Evolutionary conservation across 2,888 invertebrate genomes (phyloP).

Genomic region (Tillus elongatus): DNA sequence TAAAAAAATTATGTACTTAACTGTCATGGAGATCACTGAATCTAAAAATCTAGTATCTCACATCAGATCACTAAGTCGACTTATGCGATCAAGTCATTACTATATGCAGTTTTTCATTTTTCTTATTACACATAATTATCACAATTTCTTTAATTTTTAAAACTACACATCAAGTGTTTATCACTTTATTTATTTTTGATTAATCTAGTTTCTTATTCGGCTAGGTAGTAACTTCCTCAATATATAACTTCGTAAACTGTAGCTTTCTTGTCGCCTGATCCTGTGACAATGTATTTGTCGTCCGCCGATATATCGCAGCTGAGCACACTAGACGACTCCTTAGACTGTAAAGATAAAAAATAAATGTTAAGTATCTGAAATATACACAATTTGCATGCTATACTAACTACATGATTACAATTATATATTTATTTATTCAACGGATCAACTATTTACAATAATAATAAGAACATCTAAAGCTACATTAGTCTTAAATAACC

Average conservation of each 20-base stretch:
- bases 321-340: conserved; percentile 94
- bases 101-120: conserved; percentile 20
- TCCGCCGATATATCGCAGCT: conserved; percentile 97
- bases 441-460: too few species aligned
- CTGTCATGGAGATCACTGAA: conserved; percentile 40
- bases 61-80: conserved; percentile 32
- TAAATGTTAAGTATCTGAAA: neutral
- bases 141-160: conserved; percentile 30
- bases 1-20: too few species aligned
- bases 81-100: too few species aligned
- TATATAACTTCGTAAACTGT: conserved; percentile 95
- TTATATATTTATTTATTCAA: too few species aligned
- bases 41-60: conserved; percentile 29
- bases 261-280: conserved; percentile 96
- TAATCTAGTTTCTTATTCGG: neutral
- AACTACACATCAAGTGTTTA: conserved; percentile 21
- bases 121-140: conserved; percentile 36
- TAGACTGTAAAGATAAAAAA: conserved; percentile 56
- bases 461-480: too few species aligned
- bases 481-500: too few species aligned
- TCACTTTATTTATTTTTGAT: neutral
- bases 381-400: too few species aligned
- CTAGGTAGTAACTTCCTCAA: conserved; percentile 33
- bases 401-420: too few species aligned
- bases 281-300: conserved; percentile 96